Conservation (phyloP, 2,888 invertebrate species). For the Drosophila parthenogenetica region DNA sequence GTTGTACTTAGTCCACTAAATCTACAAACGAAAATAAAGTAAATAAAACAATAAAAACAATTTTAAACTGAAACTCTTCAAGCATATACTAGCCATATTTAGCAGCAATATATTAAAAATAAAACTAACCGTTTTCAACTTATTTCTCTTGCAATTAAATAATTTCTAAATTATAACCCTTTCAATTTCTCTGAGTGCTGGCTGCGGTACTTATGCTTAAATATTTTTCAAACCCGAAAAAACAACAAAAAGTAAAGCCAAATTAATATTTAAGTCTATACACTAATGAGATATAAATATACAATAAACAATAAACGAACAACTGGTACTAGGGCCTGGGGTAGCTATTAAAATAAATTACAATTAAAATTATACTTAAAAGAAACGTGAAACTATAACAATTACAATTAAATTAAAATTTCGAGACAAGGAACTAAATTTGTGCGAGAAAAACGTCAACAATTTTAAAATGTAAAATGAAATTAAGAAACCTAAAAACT, state of each 20-base stretch:
- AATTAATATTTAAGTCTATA: slow-evolving; percentile 70
- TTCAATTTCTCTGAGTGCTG: slow-evolving; percentile 46
- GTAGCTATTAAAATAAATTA: slow-evolving; percentile 61
- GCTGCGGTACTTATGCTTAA: slow-evolving; percentile 62
- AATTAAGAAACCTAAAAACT: slow-evolving; percentile 14
- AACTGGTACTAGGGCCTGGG: slow-evolving; percentile 76
- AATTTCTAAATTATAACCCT: slow-evolving; percentile 14
- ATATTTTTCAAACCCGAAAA: slow-evolving; percentile 32
- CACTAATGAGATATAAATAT: slow-evolving; percentile 34
- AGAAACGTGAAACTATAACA: slow-evolving; percentile 29
- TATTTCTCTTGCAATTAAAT: slow-evolving; percentile 7
- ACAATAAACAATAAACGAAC: slow-evolving; percentile 30
- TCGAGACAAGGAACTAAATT: slow-evolving; percentile 53
- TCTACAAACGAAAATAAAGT: slow-evolving; percentile 14
- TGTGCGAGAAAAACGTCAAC: slow-evolving; percentile 50
- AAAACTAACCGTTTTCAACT: slow-evolving; percentile 23
- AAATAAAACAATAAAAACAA: slow-evolving; percentile 17
- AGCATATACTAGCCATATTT: slow-evolving; percentile 28
- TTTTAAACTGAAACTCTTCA: slow-evolving; percentile 30
- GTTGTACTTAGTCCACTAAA: slow-evolving; percentile 59
- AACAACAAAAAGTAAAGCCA: slow-evolving; percentile 61
- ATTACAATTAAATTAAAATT: slow-evolving; percentile 35
- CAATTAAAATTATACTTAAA: slow-evolving; percentile 37
- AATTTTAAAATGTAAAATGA: slow-evolving; percentile 69
- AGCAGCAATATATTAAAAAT: slow-evolving; percentile 35